phyloP scores from a whole-genome alignment of 2,797 vertebrate species.

The Sebastes vulpes region DNA sequence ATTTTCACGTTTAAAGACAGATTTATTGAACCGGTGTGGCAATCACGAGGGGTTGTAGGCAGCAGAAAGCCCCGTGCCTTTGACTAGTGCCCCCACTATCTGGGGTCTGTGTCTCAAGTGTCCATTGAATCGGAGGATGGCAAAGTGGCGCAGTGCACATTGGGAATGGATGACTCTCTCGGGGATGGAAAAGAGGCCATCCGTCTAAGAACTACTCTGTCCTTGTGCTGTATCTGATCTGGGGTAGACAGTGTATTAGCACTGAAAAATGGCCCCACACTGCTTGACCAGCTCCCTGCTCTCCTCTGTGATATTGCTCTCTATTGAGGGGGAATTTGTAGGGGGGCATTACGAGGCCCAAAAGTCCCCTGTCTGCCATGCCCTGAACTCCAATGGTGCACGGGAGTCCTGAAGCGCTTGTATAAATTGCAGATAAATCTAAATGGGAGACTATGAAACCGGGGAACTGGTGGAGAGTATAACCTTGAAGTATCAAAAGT shows the following conservation, averaged over 20 bases:
- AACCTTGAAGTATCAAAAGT: conserved; percentile 62
- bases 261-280: conserved; percentile 77
- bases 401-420: conserved; percentile 37
- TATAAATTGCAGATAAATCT: conserved; percentile 69
- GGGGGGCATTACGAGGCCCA: conserved; percentile 55
- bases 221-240: conserved; percentile 82
- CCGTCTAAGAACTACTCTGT: conserved; percentile 76
- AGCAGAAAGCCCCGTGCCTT: conserved; percentile 28
- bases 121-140: conserved; percentile 65
- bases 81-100: conserved; percentile 47
- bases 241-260: conserved; percentile 82
- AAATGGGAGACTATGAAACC: conserved; percentile 53
- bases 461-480: conserved; percentile 27
- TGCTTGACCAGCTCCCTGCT: conserved; percentile 73
- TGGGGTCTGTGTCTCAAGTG: conserved; percentile 64
- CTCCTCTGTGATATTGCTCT: conserved; percentile 72
- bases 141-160: conserved; percentile 65
- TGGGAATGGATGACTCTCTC: conserved; percentile 75
- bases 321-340: conserved; percentile 59
- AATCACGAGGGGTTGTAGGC: conserved; percentile 15
- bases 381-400: conserved; percentile 47
- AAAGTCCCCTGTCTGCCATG: conserved; percentile 41
- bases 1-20: conserved; percentile 42
- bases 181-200: conserved; percentile 76
- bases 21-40: conserved; percentile 36